A percentile compares a stretch with the other conserved stretches of the same genome.
Conservation (phyloP, 2,797 vertebrate species). For the Myripristis murdjan region DNA sequence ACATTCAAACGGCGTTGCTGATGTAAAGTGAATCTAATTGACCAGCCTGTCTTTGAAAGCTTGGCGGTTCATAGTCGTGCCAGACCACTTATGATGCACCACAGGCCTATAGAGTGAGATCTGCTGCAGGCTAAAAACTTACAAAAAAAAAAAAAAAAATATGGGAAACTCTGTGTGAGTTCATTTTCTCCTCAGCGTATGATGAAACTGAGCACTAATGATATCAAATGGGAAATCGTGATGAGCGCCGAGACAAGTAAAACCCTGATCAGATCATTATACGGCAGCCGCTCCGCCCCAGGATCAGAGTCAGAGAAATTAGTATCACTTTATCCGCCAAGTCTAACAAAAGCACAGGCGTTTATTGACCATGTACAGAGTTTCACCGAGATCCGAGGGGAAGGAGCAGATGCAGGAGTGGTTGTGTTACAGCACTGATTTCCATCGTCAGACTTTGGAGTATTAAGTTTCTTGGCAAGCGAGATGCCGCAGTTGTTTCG, state of each 20-base stretch:
- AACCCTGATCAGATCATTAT: background rate
- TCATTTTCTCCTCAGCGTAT: too few relatives aligned
- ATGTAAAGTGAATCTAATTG: constrained; percentile 22
- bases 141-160: too few relatives aligned
- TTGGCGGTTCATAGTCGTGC: background rate
- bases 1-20: background rate
- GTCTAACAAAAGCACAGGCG: too few relatives aligned
- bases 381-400: background rate
- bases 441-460: background rate
- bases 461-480: constrained; percentile 10
- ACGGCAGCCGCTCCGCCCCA: background rate
- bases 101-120: too few relatives aligned
- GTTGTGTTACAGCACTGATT: background rate
- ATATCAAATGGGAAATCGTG: constrained; percentile 1
- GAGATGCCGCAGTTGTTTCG: background rate
- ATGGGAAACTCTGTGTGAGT: too few relatives aligned
- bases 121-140: too few relatives aligned
- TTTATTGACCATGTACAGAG: background rate
- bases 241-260: background rate
- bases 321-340: background rate
- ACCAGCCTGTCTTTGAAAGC: background rate
- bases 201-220: background rate
- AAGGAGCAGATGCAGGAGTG: background rate
- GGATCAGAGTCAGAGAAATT: background rate
- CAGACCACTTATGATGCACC: too few relatives aligned